phyloP scores from a whole-genome alignment of 2,888 invertebrate genomes.

The Leptinotarsa haldemani region DNA sequence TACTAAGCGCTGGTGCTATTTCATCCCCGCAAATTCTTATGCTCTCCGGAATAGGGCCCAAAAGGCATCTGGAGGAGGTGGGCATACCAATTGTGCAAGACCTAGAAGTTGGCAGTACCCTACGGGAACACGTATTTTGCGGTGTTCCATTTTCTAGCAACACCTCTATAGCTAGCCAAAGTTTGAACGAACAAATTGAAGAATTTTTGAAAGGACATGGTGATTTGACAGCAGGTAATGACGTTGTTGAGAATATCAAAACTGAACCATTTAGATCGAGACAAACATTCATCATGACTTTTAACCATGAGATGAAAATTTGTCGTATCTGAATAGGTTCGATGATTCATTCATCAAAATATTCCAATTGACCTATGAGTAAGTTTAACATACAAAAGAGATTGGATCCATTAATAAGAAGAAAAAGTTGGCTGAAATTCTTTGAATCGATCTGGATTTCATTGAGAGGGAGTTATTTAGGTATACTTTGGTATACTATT shows the following conservation, averaged over 20 bases:
- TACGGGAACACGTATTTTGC: conserved; percentile 80
- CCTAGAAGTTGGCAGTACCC: conserved; percentile 79
- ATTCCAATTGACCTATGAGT: no score
- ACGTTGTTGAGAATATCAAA: neutral
- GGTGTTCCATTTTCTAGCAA: conserved; percentile 78
- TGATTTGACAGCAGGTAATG: conserved; percentile 27
- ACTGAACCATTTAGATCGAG: neutral
- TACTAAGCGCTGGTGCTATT: conserved; percentile 82
- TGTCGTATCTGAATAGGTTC: no score
- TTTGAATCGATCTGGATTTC: no score
- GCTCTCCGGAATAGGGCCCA: conserved; percentile 83
- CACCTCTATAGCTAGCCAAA: conserved; percentile 61
- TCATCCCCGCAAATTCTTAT: conserved; percentile 86
- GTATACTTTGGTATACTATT: no score
- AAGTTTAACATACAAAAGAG: no score
- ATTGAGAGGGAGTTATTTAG: no score
- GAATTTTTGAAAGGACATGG: conserved; percentile 56
- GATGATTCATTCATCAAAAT: no score
- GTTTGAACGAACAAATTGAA: conserved; percentile 67
- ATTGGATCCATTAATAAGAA: no score
- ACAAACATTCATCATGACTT: no score
- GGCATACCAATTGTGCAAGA: conserved; percentile 73
- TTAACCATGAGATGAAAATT: no score
- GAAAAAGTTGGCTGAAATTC: no score
- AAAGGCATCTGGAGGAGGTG: conserved; percentile 69